Percentiles rank a stretch among this genome's conserved stretches.
These are phyloP conservation scores for Malaclemys terrapin DNA, from an alignment of 2,113 vertebrate species.

Conservation along the genomic window DNA sequence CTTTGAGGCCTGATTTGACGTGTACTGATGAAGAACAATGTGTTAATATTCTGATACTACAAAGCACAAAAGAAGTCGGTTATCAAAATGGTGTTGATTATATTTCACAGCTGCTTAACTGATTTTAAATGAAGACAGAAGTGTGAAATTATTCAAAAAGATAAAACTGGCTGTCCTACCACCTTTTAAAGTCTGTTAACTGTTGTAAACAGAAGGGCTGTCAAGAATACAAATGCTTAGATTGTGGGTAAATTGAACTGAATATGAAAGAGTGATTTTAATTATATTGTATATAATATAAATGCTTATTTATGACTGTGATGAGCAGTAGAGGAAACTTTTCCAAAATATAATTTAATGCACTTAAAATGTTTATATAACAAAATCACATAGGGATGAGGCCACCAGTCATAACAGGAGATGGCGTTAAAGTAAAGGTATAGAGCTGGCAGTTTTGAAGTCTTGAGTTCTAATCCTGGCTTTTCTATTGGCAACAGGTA, in stretches of 20 bases:
- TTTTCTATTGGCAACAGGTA: not conserved
- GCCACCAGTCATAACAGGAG: not conserved
- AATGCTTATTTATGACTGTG: not conserved
- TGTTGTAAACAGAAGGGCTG: slow-evolving; percentile 40
- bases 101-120: slow-evolving; percentile 67
- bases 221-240: slow-evolving; percentile 25
- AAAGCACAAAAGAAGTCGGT: slow-evolving; percentile 34
- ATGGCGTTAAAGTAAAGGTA: not conserved
- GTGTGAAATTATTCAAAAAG: slow-evolving; percentile 60
- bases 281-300: slow-evolving; percentile 14
- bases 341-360: not conserved
- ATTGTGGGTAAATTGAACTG: slow-evolving; percentile 32
- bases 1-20: slow-evolving; percentile 53
- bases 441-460: not conserved
- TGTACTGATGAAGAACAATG: not conserved
- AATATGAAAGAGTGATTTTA: slow-evolving; percentile 40
- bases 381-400: slow-evolving; percentile 18
- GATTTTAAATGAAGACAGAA: slow-evolving; percentile 42
- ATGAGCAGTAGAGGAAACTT: not conserved
- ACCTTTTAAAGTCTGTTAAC: slow-evolving; percentile 53
- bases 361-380: slow-evolving; percentile 25
- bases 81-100: slow-evolving; percentile 65
- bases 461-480: not conserved
- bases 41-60: slow-evolving; percentile 57
- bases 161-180: slow-evolving; percentile 52